Evolutionary conservation across 2,113 vertebrate species (phyloP), one percentile per base, ranked within the genome.

Genomic region (Phoenicopterus ruber): DNA sequence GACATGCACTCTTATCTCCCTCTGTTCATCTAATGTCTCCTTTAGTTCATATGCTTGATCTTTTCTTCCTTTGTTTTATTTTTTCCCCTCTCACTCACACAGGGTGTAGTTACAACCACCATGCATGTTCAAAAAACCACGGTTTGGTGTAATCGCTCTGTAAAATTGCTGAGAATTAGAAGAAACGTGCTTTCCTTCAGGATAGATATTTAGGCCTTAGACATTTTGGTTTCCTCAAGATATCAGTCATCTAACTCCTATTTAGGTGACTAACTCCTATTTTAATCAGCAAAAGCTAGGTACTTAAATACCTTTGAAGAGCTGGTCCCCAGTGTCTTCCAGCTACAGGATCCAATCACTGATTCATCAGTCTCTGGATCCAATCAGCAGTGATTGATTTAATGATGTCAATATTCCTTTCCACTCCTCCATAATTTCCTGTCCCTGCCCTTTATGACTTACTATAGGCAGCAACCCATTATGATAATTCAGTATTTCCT

Each of bases 301-400:
- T 54, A 73, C 90, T 88, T 90, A 93, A 95, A 93, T 94, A 82
- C 77, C 88, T 78, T 70, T 77, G 59, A 93, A 90, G 55, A 94
- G 62, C 74, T 86, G 72, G 25, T 96, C 91, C 89, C 89, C 67
- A 91, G 84, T 71, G 93, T 38, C 74, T 94, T 94, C 57, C 93
- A 93, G 54, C 70, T 80, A 81, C 91, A 93, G 90, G 96, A 91
- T 85, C 89, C 89, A 95, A 95, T 94, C 94, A 95, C 84, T 38
- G 38, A 40, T 90, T 95, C 93, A 96, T 97, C 89, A 94, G 82
- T 10, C 86, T 50, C 82, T 95, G 87, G 95, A 54, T 92, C 96
- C 96, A 96, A 94, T 97, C 96, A 97, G 89, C 74, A 95, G 71
- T 97, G 97, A 97, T 94, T 95, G 95, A 96, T 95, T 97, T 97